Base-by-base conservation (phyloP, 2,888 invertebrate species). In the Lamellibrachia satsuma region DNA sequence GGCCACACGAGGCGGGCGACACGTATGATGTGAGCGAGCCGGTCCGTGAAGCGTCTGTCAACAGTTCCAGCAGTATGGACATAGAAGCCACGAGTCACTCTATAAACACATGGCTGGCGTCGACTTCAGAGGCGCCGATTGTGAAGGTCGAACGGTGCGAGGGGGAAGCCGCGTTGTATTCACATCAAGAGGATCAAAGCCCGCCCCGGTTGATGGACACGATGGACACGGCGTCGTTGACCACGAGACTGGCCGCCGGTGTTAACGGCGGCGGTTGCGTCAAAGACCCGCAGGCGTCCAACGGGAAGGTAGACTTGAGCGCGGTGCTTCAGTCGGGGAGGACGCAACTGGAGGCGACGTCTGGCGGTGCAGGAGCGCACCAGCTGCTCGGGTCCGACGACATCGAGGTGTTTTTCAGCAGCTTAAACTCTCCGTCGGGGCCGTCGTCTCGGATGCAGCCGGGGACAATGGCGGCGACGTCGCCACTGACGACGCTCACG, bases 381-480 rank as follows among this genome's bases (percentile, higher is more conserved):
- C 95, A 95, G 92, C 94, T 95, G 55, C 94, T 95, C 55, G 95
- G 95, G 8, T 95, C 94, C 90, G 95, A 95, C 90, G 96, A 95
- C 94, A 95, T 96, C 15, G 96, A 96, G 92, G 95, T 94, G 8
- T 96, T 95, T 93, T 95, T 96, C 93, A 95, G 95, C 93, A 94
- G 95, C 92, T 94, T 96, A 93, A 95, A 95, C 75, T 75, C 75
- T 15, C 75, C 75, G 75, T 11, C 75, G 22, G 75, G 22, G 75
- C 6, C 75, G 75, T 75, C 22, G 22, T 75, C 75, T 11, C 75
- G 75, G 15, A 22, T 75, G 75, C 75, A 15, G 75, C 75, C 75
- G 22, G 75, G 75, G 75, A 75, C 75, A n/a, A 15, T 75, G 75
- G 15, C 75, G 75, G 15, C 75, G 75, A 75, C 75, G 75, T 75